phyloP scores from a whole-genome alignment of 2,113 vertebrate genomes.

The Triplophysa tibetana region DNA sequence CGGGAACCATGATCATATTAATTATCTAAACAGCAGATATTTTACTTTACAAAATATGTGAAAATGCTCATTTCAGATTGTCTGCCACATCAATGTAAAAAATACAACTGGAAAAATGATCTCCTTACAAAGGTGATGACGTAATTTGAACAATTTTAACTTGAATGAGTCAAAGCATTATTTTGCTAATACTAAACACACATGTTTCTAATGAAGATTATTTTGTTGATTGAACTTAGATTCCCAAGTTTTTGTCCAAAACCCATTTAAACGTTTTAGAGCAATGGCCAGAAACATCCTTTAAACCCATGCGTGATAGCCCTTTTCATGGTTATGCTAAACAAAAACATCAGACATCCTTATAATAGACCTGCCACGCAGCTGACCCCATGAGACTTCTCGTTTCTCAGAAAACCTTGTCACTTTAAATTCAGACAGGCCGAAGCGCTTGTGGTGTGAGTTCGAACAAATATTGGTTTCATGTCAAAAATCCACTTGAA shows the following conservation, averaged over 20 bases:
- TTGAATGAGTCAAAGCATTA: too few species aligned
- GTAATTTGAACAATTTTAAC: too few species aligned
- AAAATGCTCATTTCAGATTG: too few species aligned
- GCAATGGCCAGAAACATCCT: not conserved
- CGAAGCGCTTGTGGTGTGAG: slow-evolving; percentile 47
- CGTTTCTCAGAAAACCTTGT: slow-evolving; percentile 33
- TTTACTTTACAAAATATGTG: not conserved
- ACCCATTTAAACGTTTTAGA: not conserved
- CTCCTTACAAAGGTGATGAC: too few species aligned
- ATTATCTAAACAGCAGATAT: not conserved
- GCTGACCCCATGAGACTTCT: not conserved
- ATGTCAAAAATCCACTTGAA: slow-evolving; percentile 77
- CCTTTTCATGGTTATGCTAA: slow-evolving; percentile 24
- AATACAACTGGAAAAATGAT: too few species aligned
- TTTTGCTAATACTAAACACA: too few species aligned
- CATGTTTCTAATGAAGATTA: too few species aligned
- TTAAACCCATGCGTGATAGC: not conserved
- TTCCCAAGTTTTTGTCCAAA: too few species aligned
- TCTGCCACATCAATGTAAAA: too few species aligned
- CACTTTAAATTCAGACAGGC: slow-evolving; percentile 63
- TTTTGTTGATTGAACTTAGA: too few species aligned
- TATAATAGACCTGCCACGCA: slow-evolving; percentile 5
- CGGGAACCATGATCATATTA: not conserved
- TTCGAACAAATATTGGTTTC: slow-evolving; percentile 77
- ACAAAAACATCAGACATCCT: slow-evolving; percentile 20